Evolutionary conservation across 2,888 invertebrate genomes (phyloP), one percentile per base, ranked within the genome.

Genomic region (Synanthedon formicaeformis): DNA sequence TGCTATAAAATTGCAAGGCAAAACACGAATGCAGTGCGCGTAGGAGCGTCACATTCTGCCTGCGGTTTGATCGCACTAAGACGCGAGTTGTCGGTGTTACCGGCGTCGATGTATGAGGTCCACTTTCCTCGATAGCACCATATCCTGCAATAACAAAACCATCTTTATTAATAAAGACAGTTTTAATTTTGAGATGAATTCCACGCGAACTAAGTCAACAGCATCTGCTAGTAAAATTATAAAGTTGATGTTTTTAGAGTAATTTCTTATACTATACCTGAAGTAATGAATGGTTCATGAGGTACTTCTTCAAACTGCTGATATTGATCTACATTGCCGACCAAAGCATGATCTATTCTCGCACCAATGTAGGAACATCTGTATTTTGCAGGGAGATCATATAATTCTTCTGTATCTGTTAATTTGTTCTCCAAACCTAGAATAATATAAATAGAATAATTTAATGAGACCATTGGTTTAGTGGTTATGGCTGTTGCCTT

Each of bases 1-100:
- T 91, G 48, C 91, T 89, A 71, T 96, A 96, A 83, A 96, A 97
- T 69, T 95, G 92, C 53, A 90, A 69, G 49, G 95, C 95, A 71
- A 95, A 96, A 64, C 92, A 92, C 55, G 85, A 86, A 72, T 95
- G 93, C 50, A 96, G 77, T 0, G 93, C 92, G 64, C 89, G 87
- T 1, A 95, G 72, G 10, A 96, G 69, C 0, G 92, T 89, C 4
- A 88, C 83, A 58, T 88, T 88, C 51, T 84, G 84, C 1, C 84
- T 70, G 2, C 81, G 74, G 18, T 65, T 57, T 0, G 78, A 71
- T 0, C 81, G 75, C 12, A 84, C 60, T 6, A 75, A 61, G 2
- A 86, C 76, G 2, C 85, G 75, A 0, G 80, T 67, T 1, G 76
- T 76, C 0, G 86, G 81, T 2, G 82, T 83, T 12, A 85, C 84